These are phyloP conservation scores for Eilema griseolum DNA, from an alignment of 2,888 invertebrate genomes.

Conservation along the genomic window DNA sequence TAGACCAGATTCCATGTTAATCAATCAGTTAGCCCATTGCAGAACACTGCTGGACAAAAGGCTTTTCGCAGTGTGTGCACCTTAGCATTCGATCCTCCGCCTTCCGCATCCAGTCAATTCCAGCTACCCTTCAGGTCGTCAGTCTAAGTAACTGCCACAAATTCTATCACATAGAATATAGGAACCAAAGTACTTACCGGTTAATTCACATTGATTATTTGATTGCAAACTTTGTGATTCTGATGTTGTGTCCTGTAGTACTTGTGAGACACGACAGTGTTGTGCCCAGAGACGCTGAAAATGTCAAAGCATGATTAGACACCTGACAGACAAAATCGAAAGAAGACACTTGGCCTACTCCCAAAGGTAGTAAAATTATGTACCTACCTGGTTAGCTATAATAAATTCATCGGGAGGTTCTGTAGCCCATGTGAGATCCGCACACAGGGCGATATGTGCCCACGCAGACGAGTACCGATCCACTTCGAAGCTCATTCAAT, in stretches of 20 bases:
- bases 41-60: neutral
- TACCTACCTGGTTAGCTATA: conserved; percentile 81
- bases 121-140: neutral
- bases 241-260: conserved; percentile 72
- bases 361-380: neutral
- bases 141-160: neutral
- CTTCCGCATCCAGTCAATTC: neutral
- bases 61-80: neutral
- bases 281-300: conserved; percentile 83
- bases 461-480: conserved; percentile 82
- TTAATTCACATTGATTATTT: conserved; percentile 70
- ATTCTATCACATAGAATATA: neutral
- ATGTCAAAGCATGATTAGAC: conserved; percentile 18
- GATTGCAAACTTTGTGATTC: conserved; percentile 69
- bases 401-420: conserved; percentile 83
- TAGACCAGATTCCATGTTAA: neutral
- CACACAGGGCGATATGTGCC: conserved; percentile 85
- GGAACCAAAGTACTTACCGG: conserved; percentile 59
- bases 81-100: neutral
- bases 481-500: conserved; percentile 86
- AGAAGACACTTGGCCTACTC: conserved; percentile 1
- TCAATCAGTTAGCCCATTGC: too few relatives aligned
- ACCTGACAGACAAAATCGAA: conserved; percentile 5
- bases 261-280: conserved; percentile 80
- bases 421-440: conserved; percentile 83